Evolutionary conservation across 2,888 invertebrate genomes (phyloP).

Genomic region (Lobophora halterata): DNA sequence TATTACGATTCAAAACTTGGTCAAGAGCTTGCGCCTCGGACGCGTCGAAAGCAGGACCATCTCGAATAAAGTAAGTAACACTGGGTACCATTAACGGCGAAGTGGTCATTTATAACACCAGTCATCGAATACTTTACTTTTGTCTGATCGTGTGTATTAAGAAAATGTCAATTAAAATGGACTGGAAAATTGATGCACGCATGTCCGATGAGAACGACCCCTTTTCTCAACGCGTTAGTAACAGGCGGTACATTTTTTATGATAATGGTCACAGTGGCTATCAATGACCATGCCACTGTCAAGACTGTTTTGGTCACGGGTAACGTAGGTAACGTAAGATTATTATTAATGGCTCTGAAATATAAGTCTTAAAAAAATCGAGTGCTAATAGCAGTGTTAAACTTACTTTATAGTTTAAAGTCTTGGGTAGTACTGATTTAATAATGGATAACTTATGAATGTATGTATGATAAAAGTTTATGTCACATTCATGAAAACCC

Average conservation of each 20-base stretch:
- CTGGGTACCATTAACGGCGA: slow-evolving; percentile 68
- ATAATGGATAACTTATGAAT: too few relatives aligned
- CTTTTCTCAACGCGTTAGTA: slow-evolving; percentile 36
- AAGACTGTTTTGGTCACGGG: too few relatives aligned
- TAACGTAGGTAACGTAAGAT: too few relatives aligned
- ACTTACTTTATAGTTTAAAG: too few relatives aligned
- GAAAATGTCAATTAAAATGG: slow-evolving; percentile 69
- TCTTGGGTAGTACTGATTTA: slow-evolving; percentile 4
- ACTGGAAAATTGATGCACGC: slow-evolving; percentile 58
- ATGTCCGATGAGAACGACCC: too few relatives aligned
- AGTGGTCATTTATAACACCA: slow-evolving; percentile 67
- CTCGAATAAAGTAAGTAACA: slow-evolving; percentile 63
- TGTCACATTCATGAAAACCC: slow-evolving; percentile 13
- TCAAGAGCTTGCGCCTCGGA: slow-evolving; percentile 63
- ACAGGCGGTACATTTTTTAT: slow-evolving; percentile 29
- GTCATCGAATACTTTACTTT: slow-evolving; percentile 65
- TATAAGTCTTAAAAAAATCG: too few relatives aligned
- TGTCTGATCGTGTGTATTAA: slow-evolving; percentile 62
- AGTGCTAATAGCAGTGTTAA: too few relatives aligned
- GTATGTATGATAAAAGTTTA: slow-evolving; percentile 9
- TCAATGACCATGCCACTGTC: too few relatives aligned
- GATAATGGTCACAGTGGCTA: too few relatives aligned
- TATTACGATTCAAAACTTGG: slow-evolving; percentile 81
- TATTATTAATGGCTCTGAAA: too few relatives aligned
- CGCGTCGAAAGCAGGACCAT: slow-evolving; percentile 46